phyloP scores from a whole-genome alignment of 2,797 vertebrate species.

The Sebastes kiyomatsui region DNA sequence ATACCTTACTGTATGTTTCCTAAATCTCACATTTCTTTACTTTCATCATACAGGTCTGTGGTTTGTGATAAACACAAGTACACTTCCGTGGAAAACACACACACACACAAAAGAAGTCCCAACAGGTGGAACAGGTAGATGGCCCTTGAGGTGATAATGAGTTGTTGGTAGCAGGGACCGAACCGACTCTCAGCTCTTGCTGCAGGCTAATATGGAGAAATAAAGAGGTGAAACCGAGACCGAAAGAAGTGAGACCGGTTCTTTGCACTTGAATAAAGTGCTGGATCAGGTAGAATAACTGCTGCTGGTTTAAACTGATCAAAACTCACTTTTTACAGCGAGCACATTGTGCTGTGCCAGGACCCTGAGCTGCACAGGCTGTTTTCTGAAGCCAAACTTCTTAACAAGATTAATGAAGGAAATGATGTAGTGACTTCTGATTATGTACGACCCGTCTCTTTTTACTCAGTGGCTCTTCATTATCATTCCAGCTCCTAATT shows the following conservation, averaged over 20 bases:
- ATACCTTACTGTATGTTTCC: neutral
- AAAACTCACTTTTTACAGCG: neutral
- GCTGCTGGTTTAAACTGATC: neutral
- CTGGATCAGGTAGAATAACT: slow-evolving; percentile 10
- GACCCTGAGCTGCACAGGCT: neutral
- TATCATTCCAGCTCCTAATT: slow-evolving; percentile 28
- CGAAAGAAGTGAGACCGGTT: slow-evolving; percentile 59
- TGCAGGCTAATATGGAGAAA: slow-evolving; percentile 11
- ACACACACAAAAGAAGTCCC: slow-evolving; percentile 11
- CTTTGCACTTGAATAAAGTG: slow-evolving; percentile 25
- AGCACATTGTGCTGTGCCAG: neutral
- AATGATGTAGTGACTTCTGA: neutral
- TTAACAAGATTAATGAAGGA: neutral
- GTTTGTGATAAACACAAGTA: neutral
- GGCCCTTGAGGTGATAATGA: slow-evolving; percentile 13
- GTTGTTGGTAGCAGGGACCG: neutral
- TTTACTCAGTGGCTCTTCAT: slow-evolving; percentile 13
- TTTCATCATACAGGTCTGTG: neutral
- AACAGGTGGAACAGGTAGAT: slow-evolving; percentile 61
- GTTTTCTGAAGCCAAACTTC: neutral
- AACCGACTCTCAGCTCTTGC: slow-evolving; percentile 17
- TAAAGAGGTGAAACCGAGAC: slow-evolving; percentile 58
- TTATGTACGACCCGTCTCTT: neutral
- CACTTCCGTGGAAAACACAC: neutral
- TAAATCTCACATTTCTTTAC: neutral